Evolutionary conservation across 2,797 vertebrate species (phyloP).

Genomic region (Crocidura indochinensis): DNA sequence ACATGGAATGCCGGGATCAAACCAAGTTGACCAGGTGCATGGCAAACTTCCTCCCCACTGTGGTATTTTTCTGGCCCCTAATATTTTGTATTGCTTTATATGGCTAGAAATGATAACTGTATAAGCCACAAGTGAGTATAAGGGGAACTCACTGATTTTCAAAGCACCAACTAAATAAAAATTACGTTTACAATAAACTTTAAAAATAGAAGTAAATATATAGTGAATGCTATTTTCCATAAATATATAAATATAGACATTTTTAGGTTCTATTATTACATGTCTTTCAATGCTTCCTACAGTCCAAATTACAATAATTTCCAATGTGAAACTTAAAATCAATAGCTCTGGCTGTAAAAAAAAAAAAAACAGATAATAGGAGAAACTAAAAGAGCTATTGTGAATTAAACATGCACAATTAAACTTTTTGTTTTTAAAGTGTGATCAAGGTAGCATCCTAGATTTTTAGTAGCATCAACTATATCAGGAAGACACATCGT

Average conservation of each 20-base stretch:
- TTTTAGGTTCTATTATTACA: not conserved
- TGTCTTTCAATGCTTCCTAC: not conserved
- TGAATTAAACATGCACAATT: not conserved
- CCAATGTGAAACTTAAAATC: not conserved
- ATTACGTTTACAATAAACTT: not conserved
- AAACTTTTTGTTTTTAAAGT: not conserved
- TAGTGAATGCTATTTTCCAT: not conserved
- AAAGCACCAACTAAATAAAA: conserved; percentile 26
- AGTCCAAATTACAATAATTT: not conserved
- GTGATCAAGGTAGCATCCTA: not conserved
- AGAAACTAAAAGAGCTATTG: not conserved
- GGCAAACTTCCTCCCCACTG: too few species aligned
- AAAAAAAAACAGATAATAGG: not conserved
- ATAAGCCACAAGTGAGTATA: not conserved
- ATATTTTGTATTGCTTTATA: not conserved
- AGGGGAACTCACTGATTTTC: conserved; percentile 28
- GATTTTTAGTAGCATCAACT: not conserved
- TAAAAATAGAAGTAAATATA: not conserved
- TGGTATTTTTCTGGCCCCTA: too few species aligned
- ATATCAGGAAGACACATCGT: not conserved
- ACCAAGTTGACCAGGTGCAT: too few species aligned
- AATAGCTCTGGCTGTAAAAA: not conserved
- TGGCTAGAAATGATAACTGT: not conserved
- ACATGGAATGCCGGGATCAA: too few species aligned
- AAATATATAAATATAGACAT: not conserved